Evolutionary conservation across 2,113 vertebrate genomes (phyloP).

Genomic region (Microcebus tavaratra): DNA sequence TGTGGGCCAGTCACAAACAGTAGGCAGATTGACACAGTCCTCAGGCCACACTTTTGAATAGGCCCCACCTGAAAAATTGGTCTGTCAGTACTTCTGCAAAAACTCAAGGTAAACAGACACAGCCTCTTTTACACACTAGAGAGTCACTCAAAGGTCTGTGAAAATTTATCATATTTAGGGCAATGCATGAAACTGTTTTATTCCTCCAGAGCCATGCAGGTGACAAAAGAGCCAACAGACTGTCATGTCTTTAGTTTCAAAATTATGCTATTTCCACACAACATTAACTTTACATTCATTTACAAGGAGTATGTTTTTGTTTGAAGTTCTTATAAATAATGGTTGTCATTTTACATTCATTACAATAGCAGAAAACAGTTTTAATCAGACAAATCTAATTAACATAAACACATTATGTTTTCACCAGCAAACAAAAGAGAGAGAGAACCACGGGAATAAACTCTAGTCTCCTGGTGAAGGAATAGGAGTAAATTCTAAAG

Average conservation of each 20-base stretch:
- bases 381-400: constrained; percentile 57
- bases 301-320: constrained; percentile 37
- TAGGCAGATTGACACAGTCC: background rate
- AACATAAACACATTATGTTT: background rate
- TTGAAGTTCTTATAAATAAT: constrained; percentile 61
- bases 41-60: background rate
- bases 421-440: constrained; percentile 28
- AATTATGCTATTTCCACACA: constrained; percentile 12
- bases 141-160: background rate
- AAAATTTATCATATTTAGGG: background rate
- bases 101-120: background rate
- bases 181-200: background rate
- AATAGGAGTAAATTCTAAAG: background rate
- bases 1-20: background rate
- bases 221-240: constrained; percentile 21
- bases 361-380: constrained; percentile 43
- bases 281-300: constrained; percentile 52
- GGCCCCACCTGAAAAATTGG: background rate
- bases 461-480: background rate
- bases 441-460: background rate
- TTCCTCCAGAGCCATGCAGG: background rate
- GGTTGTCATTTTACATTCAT: constrained; percentile 26
- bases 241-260: background rate
- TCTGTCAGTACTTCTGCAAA: background rate
- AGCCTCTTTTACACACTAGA: background rate